Percentiles rank a stretch among this genome's conserved stretches.
These are phyloP conservation scores for Platalea minor DNA, from an alignment of 2,797 vertebrate species.

Conservation along the genomic window DNA sequence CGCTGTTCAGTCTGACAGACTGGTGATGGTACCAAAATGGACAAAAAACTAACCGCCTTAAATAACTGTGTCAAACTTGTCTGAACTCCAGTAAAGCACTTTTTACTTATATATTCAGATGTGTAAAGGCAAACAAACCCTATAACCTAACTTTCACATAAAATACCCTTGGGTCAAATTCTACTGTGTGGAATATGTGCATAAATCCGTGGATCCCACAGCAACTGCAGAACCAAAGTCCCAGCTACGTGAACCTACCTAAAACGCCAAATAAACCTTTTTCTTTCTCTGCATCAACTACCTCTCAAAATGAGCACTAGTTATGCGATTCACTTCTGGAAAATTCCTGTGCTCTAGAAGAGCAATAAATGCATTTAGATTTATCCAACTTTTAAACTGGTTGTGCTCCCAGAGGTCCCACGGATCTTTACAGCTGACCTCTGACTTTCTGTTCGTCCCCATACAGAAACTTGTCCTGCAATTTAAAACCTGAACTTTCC, in stretches of 20 bases:
- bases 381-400: neutral
- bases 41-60: neutral
- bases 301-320: neutral
- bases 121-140: neutral
- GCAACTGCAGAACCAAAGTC: neutral
- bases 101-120: neutral
- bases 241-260: fast-evolving
- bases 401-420: neutral
- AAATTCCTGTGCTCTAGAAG: neutral
- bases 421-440: neutral
- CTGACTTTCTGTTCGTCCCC: neutral
- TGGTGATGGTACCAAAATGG: neutral
- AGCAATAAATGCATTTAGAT: neutral
- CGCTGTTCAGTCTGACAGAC: neutral
- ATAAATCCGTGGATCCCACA: neutral
- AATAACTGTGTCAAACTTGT: neutral
- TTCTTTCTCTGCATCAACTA: neutral
- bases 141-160: neutral
- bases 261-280: neutral
- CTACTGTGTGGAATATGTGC: neutral
- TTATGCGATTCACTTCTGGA: neutral
- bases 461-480: neutral
- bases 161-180: neutral
- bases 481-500: neutral
- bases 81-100: neutral